Evolutionary conservation across 2,888 invertebrate genomes (phyloP), one percentile per base, ranked within the genome.

Genomic region (Ichneumoninae sp.): DNA sequence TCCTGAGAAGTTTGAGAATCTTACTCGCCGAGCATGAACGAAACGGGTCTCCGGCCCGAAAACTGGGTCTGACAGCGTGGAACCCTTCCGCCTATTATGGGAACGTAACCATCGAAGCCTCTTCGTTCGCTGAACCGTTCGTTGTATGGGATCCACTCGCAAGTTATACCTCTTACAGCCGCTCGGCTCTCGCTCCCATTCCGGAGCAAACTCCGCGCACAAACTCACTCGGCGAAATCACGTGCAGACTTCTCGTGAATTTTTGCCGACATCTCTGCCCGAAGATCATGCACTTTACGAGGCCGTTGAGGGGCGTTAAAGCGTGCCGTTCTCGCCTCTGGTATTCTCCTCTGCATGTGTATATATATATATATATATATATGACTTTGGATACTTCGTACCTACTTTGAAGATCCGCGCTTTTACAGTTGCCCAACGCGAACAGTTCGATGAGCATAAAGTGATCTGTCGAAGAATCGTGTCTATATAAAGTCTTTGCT

Each of bases 221-320:
- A 47, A 60, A 44, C 44, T 40, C 57, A 47, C 44, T 47, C 44
- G 44, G 44, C 44, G 44, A 50, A 74, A 74, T 30, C 44, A 5
- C 6, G 8, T 26, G 47, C 60, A 50, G 44, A 47, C 44, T 47
- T 57, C 74, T 33, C 66, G n/a, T 36, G 66, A 75, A 65, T 50
- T 57, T 54, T 66, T 66, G 36, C 36, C 57, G 4, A 6, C 22
- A 19, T 60, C 44, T 7, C 26, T 16, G 7, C 44, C 30, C 50
- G 66, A 65, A 33, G 44, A 66, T 79, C 76, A 60, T 50, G 60
- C 79, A 82, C 75, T 84, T 84, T 84, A 84, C 82, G 85, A 82
- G 82, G 50, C 69, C 76, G 82, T 82, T 75, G 66, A 57, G 54
- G 72, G 44, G 76, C 76, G 75, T 82, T 82, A 82, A 76, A 85